Evolutionary conservation across 2,113 vertebrate genomes (phyloP), one percentile per base, ranked within the genome.

Genomic region (Neopipo cinnamomea): DNA sequence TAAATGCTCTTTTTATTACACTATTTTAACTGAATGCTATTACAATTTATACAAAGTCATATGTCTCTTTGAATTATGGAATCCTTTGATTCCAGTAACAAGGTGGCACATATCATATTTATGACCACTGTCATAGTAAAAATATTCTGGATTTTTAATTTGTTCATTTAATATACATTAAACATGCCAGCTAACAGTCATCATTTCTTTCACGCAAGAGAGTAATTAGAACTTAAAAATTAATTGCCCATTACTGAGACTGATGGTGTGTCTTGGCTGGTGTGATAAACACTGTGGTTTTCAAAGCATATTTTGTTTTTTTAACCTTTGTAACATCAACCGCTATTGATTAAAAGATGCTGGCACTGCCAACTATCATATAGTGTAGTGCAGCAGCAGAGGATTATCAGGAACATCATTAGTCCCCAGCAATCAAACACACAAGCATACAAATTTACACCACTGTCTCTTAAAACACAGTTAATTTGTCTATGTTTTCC

Each of bases 401-500:
- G 67, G 74, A 56, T 85, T 79, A 91, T 80, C 85, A 80, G 50
- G 68, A 75, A 24, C 70, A 58, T 61, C 25, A 20, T 53, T 86
- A 80, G 67, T 71, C 72, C 59, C 25, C 56, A 67, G 72, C 68
- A 96, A 80, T 92, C 77, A 88, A 77, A 41, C 19, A 31, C 55
- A 53, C 49, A 83, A 89, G 77, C 6, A 9, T 81, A 65, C 89
- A 92, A 62, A 95, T 97, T 96, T 93, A 81, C 65, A 85, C 87
- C 84, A 61, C 63, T 73, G 85, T 85, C 71, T 97, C 75, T 89
- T 80, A 96, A 95, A 98, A 83, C 88, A 86, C 73, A 92, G 96
- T 97, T 97, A 97, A 98, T 98, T 95, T 95, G 89, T 89, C 91
- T 82, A 5, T 96, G 92, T 95, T 97, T 97, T 97, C 72, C 89